phyloP scores from a whole-genome alignment of 2,888 invertebrate species.

The Spisula subtruncata region DNA sequence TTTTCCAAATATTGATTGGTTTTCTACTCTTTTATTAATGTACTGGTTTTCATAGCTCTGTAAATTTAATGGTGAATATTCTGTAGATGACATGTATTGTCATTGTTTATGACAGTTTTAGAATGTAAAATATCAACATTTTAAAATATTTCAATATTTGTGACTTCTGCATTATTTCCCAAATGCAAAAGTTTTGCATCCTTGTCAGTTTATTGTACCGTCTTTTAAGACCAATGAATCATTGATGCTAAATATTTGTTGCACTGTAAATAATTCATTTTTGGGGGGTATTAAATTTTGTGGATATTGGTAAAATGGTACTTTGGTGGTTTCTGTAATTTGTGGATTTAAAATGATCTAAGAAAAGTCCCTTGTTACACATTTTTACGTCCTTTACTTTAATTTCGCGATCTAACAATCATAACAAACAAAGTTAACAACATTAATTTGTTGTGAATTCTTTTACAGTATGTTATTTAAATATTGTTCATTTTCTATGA shows the following conservation, averaged over 20 bases:
- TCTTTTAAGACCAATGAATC: background rate
- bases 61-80: background rate
- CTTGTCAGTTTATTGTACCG: background rate
- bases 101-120: background rate
- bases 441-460: too few species aligned
- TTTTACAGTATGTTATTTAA: too few species aligned
- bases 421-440: too few species aligned
- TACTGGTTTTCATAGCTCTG: background rate
- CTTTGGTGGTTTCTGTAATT: too few species aligned
- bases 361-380: too few species aligned
- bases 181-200: background rate
- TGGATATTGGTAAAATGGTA: too few species aligned
- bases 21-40: background rate
- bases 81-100: background rate
- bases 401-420: too few species aligned
- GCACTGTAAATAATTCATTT: too few species aligned
- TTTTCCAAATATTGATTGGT: background rate
- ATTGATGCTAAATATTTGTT: background rate
- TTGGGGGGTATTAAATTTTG: too few species aligned
- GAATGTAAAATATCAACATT: slow-evolving; percentile 5
- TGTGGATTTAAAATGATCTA: too few species aligned
- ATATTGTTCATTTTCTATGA: too few species aligned
- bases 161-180: background rate
- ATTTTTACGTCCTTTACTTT: too few species aligned
- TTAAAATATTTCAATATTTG: slow-evolving; percentile 4